Conservation (phyloP, 2,888 invertebrate species). For the Drosophila prolongata region DNA sequence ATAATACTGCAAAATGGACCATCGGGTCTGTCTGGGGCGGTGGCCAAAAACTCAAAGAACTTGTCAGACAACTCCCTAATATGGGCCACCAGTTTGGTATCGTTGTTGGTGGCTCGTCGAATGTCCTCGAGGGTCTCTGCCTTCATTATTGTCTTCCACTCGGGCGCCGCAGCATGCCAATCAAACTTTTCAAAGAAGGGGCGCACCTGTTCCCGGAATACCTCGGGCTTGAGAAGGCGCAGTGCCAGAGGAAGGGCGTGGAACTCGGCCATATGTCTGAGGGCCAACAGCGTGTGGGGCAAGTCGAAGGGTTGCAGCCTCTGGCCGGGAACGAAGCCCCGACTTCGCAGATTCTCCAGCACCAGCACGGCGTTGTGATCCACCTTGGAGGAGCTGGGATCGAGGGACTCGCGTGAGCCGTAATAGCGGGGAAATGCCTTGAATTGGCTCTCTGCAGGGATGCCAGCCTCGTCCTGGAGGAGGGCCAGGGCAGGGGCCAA, state of each 20-base stretch:
- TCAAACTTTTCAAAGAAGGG: slow-evolving; percentile 64
- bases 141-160: slow-evolving; percentile 58
- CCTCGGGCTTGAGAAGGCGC: slow-evolving; percentile 41
- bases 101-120: slow-evolving; percentile 47
- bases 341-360: slow-evolving; percentile 54
- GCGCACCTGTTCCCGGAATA: slow-evolving; percentile 39
- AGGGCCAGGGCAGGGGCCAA: slow-evolving; percentile 48
- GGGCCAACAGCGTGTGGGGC: slow-evolving; percentile 42
- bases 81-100: slow-evolving; percentile 27
- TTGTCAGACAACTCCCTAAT: slow-evolving; percentile 42
- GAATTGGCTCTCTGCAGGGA: slow-evolving; percentile 34
- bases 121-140: slow-evolving; percentile 57
- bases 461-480: slow-evolving; percentile 48
- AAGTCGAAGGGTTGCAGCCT: slow-evolving; percentile 54
- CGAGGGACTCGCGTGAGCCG: slow-evolving; percentile 57
- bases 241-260: slow-evolving; percentile 58
- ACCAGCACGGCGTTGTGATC: slow-evolving; percentile 59
- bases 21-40: slow-evolving; percentile 41
- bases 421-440: slow-evolving; percentile 59
- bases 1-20: slow-evolving; percentile 57
- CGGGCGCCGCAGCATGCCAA: slow-evolving; percentile 66
- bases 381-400: slow-evolving; percentile 24
- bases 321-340: slow-evolving; percentile 39
- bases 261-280: slow-evolving; percentile 58
- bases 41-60: slow-evolving; percentile 56